Evolutionary conservation across 2,797 vertebrate species (phyloP), one percentile per base, ranked within the genome.

Genomic region (Gobionotothen gibberifrons): DNA sequence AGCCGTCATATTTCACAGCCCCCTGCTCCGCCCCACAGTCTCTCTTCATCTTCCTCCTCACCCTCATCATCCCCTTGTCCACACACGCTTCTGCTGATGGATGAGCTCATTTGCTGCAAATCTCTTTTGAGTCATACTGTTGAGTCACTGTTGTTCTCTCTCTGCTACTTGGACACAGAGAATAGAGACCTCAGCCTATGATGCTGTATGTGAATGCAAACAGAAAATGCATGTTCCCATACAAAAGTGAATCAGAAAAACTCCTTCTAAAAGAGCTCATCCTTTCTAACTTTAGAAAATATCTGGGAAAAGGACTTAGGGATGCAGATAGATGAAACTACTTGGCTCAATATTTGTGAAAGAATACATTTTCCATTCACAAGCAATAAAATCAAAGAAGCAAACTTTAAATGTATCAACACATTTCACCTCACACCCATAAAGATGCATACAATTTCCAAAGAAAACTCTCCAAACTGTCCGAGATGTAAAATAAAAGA

Each of bases 41-140:
- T 61, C 64, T 81, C 79, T 81, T 84, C 77, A 70, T 86, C 85
- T 68, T 84, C 73, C 76, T 74, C 80, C 68, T 69, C 68, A 10
- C 39, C 76, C 69, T 84, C 83, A 59, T 81, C 86, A 67, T 88
- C 73, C 69, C 76, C 79, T 79, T 82, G 84, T 84, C 84, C 81
- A 77, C 63, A 46, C 72, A n/a, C 22, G 26, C 87, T 29, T 73
- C 79, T 61, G 76, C 85, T 94, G 94, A 95, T 90, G 90, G 91
- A 95, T 93, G 93, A 92, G 90, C 82, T 91, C 85, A 94, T 94
- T 93, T 92, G 89, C 89, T 84, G 85, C 90, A 93, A 93, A 93
- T 93, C 89, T 91, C 92, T 86, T 81, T 86, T 12, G 36, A 83
- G 89, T 93, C 90, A 85, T 81, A 69, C 85, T 47, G 22, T 26